Conservation (phyloP, 2,113 vertebrate genomes). For the Amphiprion ocellaris region DNA sequence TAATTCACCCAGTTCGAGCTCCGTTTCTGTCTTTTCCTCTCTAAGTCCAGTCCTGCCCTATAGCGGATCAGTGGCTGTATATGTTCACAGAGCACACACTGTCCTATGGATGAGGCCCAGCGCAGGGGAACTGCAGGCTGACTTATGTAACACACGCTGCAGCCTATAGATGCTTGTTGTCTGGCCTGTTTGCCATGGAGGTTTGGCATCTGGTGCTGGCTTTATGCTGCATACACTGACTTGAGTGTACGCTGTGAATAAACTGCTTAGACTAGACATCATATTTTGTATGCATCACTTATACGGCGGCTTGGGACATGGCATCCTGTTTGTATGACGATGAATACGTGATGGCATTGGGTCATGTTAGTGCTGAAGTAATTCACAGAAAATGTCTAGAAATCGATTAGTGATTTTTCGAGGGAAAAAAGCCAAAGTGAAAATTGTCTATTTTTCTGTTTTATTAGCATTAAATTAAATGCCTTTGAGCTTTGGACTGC, state of each 20-base stretch:
- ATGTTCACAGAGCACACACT: slow-evolving; percentile 61
- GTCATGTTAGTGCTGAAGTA: not conserved
- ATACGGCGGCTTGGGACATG: not conserved
- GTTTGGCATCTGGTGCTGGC: slow-evolving; percentile 10
- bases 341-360: too few relatives aligned
- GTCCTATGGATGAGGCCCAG: slow-evolving; percentile 60
- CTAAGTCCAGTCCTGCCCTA: slow-evolving; percentile 24
- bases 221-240: slow-evolving; percentile 6
- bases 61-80: slow-evolving; percentile 33
- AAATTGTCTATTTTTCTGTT: not conserved
- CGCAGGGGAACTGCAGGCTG: slow-evolving; percentile 41
- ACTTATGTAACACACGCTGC: slow-evolving; percentile 54
- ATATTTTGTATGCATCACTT: not conserved
- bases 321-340: not conserved
- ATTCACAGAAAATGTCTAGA: not conserved
- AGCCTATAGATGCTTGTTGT: slow-evolving; percentile 51
- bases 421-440: not conserved
- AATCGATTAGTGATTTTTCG: not conserved
- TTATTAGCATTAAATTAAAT: not conserved
- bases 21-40: slow-evolving; percentile 32
- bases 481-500: too few relatives aligned
- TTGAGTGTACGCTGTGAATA: not conserved
- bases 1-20: slow-evolving; percentile 30
- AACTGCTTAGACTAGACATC: not conserved
- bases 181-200: slow-evolving; percentile 25